A percentile compares a stretch with the other conserved stretches of the same genome.
Conservation (phyloP, 2,888 invertebrate species). For the Cryptocheilus praepositus region DNA sequence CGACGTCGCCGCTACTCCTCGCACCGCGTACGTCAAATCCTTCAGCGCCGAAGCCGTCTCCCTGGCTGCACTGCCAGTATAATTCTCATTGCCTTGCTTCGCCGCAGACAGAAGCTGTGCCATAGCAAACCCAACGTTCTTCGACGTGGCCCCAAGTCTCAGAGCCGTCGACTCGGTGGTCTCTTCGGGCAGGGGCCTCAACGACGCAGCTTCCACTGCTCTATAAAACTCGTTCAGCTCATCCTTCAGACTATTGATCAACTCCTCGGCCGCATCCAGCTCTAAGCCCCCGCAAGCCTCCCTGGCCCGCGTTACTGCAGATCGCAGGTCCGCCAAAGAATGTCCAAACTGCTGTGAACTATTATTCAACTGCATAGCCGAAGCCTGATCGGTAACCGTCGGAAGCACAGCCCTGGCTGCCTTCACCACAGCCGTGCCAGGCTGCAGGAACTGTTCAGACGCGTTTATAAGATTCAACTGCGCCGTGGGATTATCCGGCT, state of each 20-base stretch:
- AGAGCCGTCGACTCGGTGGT: slow-evolving; percentile 80
- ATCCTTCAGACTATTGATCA: slow-evolving; percentile 85
- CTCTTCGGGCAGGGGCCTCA: slow-evolving; percentile 91
- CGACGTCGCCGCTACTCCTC: slow-evolving; percentile 87
- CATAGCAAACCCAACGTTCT: slow-evolving; percentile 88
- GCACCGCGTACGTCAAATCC: slow-evolving; percentile 83
- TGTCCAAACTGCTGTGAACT: slow-evolving; percentile 82
- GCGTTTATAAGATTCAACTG: slow-evolving; percentile 89
- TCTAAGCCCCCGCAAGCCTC: slow-evolving; percentile 90
- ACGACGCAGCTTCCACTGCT: slow-evolving; percentile 83
- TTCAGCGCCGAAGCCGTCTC: slow-evolving; percentile 87
- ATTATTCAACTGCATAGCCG: slow-evolving; percentile 84
- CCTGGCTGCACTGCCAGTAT: slow-evolving; percentile 87
- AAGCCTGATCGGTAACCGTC: slow-evolving; percentile 86
- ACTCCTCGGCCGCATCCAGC: slow-evolving; percentile 89
- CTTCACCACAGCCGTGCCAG: slow-evolving; percentile 83
- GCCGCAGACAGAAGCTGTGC: slow-evolving; percentile 92
- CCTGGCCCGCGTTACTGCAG: slow-evolving; percentile 81
- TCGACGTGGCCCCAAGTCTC: slow-evolving; percentile 80
- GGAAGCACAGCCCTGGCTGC: slow-evolving; percentile 89
- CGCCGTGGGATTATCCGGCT: slow-evolving; percentile 84
- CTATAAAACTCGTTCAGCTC: slow-evolving; percentile 89
- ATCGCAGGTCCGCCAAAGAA: slow-evolving; percentile 82
- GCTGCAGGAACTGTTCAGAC: slow-evolving; percentile 87
- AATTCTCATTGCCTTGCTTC: slow-evolving; percentile 86